Conservation (phyloP, 2,113 vertebrate species). For the Leptobrachium leishanense region DNA sequence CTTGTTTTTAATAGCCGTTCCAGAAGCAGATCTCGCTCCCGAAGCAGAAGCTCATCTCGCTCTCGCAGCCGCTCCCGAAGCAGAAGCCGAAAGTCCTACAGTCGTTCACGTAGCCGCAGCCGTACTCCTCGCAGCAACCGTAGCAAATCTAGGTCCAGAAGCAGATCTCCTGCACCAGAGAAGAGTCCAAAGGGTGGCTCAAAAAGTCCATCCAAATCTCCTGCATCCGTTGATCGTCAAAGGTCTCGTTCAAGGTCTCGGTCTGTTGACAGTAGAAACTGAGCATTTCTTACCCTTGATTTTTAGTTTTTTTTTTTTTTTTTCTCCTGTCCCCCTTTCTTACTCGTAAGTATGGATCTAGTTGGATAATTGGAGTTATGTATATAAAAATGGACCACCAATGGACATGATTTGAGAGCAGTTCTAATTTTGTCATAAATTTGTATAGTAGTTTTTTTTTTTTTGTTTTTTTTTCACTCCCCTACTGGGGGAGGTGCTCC, state of each 20-base stretch:
- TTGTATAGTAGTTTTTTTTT: constrained; percentile 21
- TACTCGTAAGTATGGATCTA: constrained; percentile 60
- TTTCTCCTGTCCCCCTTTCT: constrained; percentile 31
- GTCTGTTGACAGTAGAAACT: constrained; percentile 87
- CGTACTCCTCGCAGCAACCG: constrained; percentile 58
- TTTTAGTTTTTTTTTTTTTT: constrained; percentile 50
- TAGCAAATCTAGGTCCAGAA: constrained; percentile 77
- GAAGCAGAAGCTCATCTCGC: constrained; percentile 83
- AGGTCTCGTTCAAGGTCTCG: constrained; percentile 79
- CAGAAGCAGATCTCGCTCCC: constrained; percentile 84
- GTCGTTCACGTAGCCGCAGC: constrained; percentile 79
- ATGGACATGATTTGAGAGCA: constrained; percentile 49
- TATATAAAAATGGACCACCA: constrained; percentile 70
- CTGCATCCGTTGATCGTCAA: constrained; percentile 75
- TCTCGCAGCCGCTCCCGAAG: constrained; percentile 84
- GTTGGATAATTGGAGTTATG: constrained; percentile 66
- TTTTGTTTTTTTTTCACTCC: neutral
- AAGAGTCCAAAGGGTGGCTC: constrained; percentile 80
- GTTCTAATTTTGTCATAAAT: constrained; percentile 7
- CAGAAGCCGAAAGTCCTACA: constrained; percentile 81
- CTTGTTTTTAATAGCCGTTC: constrained; percentile 69
- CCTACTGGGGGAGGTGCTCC: neutral
- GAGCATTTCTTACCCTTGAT: constrained; percentile 59
- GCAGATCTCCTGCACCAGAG: constrained; percentile 76
- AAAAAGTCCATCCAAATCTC: constrained; percentile 76